Evolutionary conservation across 2,888 invertebrate species (phyloP), one percentile per base, ranked within the genome.

Genomic region (Eulithis prunata): DNA sequence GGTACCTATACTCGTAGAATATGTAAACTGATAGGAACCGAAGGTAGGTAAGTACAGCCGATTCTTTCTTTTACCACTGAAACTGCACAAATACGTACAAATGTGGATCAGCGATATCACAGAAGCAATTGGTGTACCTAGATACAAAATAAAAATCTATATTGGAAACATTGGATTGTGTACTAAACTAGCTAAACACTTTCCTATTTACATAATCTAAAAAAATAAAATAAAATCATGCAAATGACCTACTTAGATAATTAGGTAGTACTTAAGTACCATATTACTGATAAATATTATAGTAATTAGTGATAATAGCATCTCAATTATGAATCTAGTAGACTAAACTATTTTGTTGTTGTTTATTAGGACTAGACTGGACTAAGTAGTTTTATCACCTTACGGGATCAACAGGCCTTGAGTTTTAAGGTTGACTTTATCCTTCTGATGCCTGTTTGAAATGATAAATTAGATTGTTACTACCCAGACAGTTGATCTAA

Each of bases 401-500:
- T 46, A 57, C 13, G 62, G 61, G 61, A 65, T 70, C 70, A 71
- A 64, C 62, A 56, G 70, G 66, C 70, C 55, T 70, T 12, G 57
- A 61, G 68, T 70, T 75, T 64, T 71, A 70, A 60, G 68, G 70
- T 70, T 71, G 49, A 54, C 7, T 14, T 72, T 75, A 77, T 74
- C 72, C 64, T 66, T 58, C 62, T 64, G 38, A 38, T 38, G 38
- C 3, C 38, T 41, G 41, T 3, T 41, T 11, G 1, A 7, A 10
- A 11, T 32, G 8, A 41, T 41, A 10, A 10, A 41, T 41, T 41
- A 41, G 3, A 10, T 41, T 41, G 41, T 41, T 2, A 5, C 41
- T 41, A 41, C 11, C 21, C 3, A 47, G 3, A 49, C 21, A n/a
- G 45, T 45, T n/a, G 45, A 45, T 45, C n/a, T 21, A 21, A 21